A percentile compares a stretch with the other conserved stretches of the same genome.
phyloP scores from a whole-genome alignment of 2,797 vertebrate species.

The Sternotherus odoratus region DNA sequence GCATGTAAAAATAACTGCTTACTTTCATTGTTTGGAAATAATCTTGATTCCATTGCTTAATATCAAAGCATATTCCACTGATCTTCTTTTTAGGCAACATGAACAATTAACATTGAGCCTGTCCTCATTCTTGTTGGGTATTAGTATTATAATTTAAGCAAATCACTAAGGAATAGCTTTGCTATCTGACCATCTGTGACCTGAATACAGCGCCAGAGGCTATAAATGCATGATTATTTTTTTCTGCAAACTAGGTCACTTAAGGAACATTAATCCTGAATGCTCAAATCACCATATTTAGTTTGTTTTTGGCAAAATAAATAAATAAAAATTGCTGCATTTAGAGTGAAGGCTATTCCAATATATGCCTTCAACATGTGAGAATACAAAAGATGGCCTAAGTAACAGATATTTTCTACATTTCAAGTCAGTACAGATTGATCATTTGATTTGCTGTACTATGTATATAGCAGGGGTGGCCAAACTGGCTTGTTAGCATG shows the following conservation, averaged over 20 bases:
- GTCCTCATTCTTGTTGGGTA: slow-evolving; percentile 39
- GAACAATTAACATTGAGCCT: slow-evolving; percentile 53
- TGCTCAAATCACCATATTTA: slow-evolving; percentile 62
- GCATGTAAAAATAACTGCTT: neutral
- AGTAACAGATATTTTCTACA: slow-evolving; percentile 34
- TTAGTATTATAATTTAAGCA: slow-evolving; percentile 67
- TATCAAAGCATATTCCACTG: slow-evolving; percentile 31
- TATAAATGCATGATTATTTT: slow-evolving; percentile 73
- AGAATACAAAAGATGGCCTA: slow-evolving; percentile 50
- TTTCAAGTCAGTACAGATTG: neutral
- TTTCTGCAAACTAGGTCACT: slow-evolving; percentile 73
- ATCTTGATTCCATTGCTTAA: slow-evolving; percentile 14
- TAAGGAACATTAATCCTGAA: slow-evolving; percentile 76
- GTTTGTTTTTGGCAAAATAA: neutral
- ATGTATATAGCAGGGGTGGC: neutral
- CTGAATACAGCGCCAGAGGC: slow-evolving; percentile 72
- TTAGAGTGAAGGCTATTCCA: slow-evolving; percentile 45
- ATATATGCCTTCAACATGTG: slow-evolving; percentile 8
- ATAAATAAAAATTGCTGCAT: neutral
- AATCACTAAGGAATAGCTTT: slow-evolving; percentile 68
- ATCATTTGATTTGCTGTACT: neutral
- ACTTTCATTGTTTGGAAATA: slow-evolving; percentile 8
- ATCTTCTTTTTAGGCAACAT: slow-evolving; percentile 47
- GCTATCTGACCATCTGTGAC: slow-evolving; percentile 73
- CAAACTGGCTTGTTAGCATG: too few relatives aligned